A percentile compares a stretch with the other conserved stretches of the same genome.
These are phyloP conservation scores for Chloroceryle amazona DNA, from an alignment of 2,797 vertebrate genomes.

Conservation along the genomic window DNA sequence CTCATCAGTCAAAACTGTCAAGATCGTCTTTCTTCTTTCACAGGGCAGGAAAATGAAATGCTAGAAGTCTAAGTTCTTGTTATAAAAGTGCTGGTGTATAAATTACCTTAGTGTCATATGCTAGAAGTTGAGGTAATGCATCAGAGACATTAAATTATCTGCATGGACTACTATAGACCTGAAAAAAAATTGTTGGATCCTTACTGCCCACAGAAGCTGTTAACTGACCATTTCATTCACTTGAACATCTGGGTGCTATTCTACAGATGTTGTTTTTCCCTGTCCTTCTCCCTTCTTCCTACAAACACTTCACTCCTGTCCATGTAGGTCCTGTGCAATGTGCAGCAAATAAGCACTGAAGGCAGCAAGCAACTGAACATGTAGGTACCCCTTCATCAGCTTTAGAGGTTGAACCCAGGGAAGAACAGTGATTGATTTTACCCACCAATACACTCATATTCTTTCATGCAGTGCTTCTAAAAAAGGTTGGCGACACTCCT, in stretches of 20 bases:
- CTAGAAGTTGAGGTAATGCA: not conserved
- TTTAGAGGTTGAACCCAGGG: not conserved
- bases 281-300: not conserved
- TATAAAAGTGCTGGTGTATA: not conserved
- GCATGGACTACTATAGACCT: not conserved
- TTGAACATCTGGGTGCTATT: not conserved
- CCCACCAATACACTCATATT: not conserved
- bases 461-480: not conserved
- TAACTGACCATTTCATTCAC: not conserved
- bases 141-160: not conserved
- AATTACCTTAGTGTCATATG: not conserved
- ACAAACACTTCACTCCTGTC: not conserved
- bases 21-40: slow-evolving; percentile 19
- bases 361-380: not conserved
- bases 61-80: slow-evolving; percentile 10
- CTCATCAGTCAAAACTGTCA: slow-evolving; percentile 8
- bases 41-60: slow-evolving; percentile 22
- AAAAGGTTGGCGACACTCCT: not conserved
- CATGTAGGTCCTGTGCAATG: not conserved
- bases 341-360: not conserved
- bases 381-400: not conserved
- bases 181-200: not conserved
- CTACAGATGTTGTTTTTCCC: not conserved
- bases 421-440: not conserved
- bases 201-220: not conserved